These are phyloP conservation scores for Danio rerio DNA, from an alignment of 2,113 vertebrate genomes.

Conservation along the genomic window GRCz12tu NC_133184.1:32940501-32941000, in stretches of 20 bases:
- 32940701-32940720: not conserved
- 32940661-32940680: not conserved
- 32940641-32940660: not conserved
- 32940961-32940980: conserved; percentile 60
- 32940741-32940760: not conserved
- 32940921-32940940: conserved; percentile 29
- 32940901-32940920: conserved; percentile 13
- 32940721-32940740: not conserved
- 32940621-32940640: not conserved
- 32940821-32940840: not conserved
- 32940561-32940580: not conserved
- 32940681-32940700: not conserved
- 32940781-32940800: not conserved
- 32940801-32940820: not conserved
- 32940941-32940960: conserved; percentile 44
- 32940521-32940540: not conserved
- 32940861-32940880: not conserved
- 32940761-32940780: not conserved
- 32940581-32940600: not conserved
- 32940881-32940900: not conserved
- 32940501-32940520: not conserved
- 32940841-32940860: not conserved
- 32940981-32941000: conserved; percentile 84
- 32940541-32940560: not conserved
- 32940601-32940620: not conserved